phyloP scores from a whole-genome alignment of 1,140 invertebrate genomes.

The Lerema accius region DNA sequence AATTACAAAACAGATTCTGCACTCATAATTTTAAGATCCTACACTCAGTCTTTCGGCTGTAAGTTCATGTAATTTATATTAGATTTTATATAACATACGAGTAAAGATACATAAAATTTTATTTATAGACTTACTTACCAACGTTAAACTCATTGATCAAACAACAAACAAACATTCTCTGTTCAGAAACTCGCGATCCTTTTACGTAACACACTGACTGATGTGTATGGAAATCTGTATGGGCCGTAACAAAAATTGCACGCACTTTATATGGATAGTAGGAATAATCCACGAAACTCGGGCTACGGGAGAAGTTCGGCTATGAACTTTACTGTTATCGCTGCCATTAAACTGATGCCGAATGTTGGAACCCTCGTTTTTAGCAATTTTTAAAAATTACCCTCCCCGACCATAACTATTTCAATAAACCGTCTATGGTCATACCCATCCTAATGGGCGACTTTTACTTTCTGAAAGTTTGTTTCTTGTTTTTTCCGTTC shows the following conservation, averaged over 20 bases:
- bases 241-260: conserved; percentile 64
- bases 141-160: too few species aligned
- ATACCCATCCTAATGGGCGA: conserved; percentile 63
- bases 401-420: conserved; percentile 69
- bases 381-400: conserved; percentile 78
- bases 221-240: conserved; percentile 62
- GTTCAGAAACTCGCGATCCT: conserved; percentile 22
- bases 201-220: conserved; percentile 39
- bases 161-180: conserved; percentile 6
- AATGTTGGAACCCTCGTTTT: conserved; percentile 60
- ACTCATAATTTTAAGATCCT: too few species aligned
- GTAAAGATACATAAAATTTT: too few species aligned
- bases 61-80: too few species aligned
- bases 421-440: conserved; percentile 74
- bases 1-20: too few species aligned
- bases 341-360: conserved; percentile 67
- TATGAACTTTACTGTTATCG: conserved; percentile 80
- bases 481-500: conserved; percentile 46
- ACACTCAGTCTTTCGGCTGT: too few species aligned
- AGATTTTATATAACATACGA: too few species aligned
- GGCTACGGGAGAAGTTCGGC: conserved; percentile 59
- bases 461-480: conserved; percentile 69
- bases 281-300: conserved; percentile 66
- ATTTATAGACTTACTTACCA: too few species aligned
- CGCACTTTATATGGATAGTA: conserved; percentile 61